Evolutionary conservation across 2,888 invertebrate genomes (phyloP), one percentile per base, ranked within the genome.

Genomic region (Morpho helenor): DNA sequence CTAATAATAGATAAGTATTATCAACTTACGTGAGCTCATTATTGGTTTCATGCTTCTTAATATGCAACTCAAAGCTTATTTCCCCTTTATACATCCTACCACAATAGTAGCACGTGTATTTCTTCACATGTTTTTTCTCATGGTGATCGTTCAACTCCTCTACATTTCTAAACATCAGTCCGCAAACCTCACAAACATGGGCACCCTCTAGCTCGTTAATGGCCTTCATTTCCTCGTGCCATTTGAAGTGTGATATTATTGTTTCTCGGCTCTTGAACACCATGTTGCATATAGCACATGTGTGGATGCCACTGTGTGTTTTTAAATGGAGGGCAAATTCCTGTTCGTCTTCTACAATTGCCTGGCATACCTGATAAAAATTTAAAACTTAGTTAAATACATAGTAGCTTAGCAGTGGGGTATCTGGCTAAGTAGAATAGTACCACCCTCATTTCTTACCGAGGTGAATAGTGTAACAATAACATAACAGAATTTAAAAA

Each of bases 81-180:
- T 78, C 80, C 0, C 77, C 79, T 57, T 81, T 85, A 58, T 89
- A 89, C 77, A 80, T 79, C 3, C 76, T 68, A 0, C 89, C 89
- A 55, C 90, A 90, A 63, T 86, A 89, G 62, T 71, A 86, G 54
- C 90, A 90, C 0, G 87, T 84, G 59, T 73, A 84, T 39, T 79
- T 80, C 66, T 84, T 82, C 7, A 72, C 71, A 56, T 88, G 87
- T 8, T 79, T 79, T 23, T 69, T 69, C 9, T 79, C 75, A 3
- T 75, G 69, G 54, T 90, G 89, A 0, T 74, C 73, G 0, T 68
- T 67, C 7, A 86, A 68, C 2, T 70, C 67, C 0, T 68, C 67
- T 31, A 76, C 81, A 39, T 75, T 67, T 7, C 67, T 68, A 0
- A 83, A 58, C 1, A 87, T 72, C 22, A 74, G 61, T 0, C 88